These are phyloP conservation scores for Drosophila navojoa DNA, from an alignment of 1,140 invertebrate species.

Conservation along the genomic window DNA sequence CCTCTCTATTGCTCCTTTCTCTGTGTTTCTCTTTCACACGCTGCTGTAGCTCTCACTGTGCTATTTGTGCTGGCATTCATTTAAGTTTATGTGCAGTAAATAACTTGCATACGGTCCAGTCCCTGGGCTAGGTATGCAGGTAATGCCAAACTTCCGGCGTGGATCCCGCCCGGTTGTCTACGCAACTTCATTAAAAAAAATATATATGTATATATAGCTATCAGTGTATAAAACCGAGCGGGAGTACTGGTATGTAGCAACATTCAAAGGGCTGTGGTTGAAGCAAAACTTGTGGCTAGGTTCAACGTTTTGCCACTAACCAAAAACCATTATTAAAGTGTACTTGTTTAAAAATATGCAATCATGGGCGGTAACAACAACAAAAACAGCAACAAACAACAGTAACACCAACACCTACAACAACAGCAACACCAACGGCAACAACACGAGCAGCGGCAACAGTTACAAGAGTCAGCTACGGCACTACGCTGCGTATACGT, in stretches of 20 bases:
- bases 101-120: conserved; percentile 42
- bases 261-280: conserved; percentile 35
- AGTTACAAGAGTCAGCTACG: conserved; percentile 16
- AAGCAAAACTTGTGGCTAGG: conserved; percentile 55
- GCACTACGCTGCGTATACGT: conserved; percentile 69
- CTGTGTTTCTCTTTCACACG: not conserved
- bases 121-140: conserved; percentile 53
- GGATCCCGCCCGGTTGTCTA: conserved; percentile 22
- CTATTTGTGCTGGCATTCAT: conserved; percentile 30
- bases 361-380: conserved; percentile 60
- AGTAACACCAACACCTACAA: not conserved
- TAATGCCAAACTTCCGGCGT: conserved; percentile 67
- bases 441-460: not conserved
- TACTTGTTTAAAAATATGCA: conserved; percentile 76
- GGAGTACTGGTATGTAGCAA: not conserved
- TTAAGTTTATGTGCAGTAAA: conserved; percentile 63
- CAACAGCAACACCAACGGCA: conserved; percentile 5
- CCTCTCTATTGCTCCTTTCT: no score
- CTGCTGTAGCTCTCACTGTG: not conserved
- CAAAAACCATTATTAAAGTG: conserved; percentile 80
- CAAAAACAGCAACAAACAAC: not conserved
- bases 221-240: conserved; percentile 2
- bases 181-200: conserved; percentile 70
- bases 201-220: no score
- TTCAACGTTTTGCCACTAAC: conserved; percentile 52